A percentile compares a stretch with the other conserved stretches of the same genome.
Conservation (phyloP, 1,140 invertebrate genomes). For the Diorhabda sublineata region DNA sequence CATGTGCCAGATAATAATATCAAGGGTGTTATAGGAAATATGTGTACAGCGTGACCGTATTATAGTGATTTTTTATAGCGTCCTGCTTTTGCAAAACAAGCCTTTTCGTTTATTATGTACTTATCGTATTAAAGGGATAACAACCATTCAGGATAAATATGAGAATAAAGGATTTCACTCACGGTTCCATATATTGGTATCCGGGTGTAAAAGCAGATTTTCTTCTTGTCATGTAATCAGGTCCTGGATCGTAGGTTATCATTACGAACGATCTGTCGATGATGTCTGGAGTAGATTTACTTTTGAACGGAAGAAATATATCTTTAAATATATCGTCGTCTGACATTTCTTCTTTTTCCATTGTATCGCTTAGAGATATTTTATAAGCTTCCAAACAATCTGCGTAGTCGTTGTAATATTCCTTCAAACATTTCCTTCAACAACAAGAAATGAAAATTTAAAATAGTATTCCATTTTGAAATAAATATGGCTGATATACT, state of each 20-base stretch:
- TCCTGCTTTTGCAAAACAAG: too few species aligned
- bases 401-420: slow-evolving; percentile 47
- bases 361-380: slow-evolving; percentile 21
- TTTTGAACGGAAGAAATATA: slow-evolving; percentile 38
- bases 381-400: slow-evolving; percentile 43
- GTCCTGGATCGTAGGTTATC: slow-evolving; percentile 44
- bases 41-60: too few species aligned
- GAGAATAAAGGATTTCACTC: too few species aligned
- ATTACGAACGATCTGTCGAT: slow-evolving; percentile 42
- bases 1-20: too few species aligned
- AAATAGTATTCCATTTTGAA: too few species aligned
- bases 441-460: background rate
- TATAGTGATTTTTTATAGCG: too few species aligned
- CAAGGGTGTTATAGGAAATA: too few species aligned
- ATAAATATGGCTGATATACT: too few species aligned
- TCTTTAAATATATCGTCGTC: slow-evolving; percentile 42
- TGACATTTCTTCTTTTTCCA: slow-evolving; percentile 31
- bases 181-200: slow-evolving; percentile 13
- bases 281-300: slow-evolving; percentile 41
- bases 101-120: too few species aligned
- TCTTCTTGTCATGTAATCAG: slow-evolving; percentile 31
- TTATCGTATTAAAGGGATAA: too few species aligned
- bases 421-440: slow-evolving; percentile 32
- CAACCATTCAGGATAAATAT: too few species aligned
- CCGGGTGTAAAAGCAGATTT: slow-evolving; percentile 39